These are phyloP conservation scores for Martes martes DNA, from an alignment of 2,113 vertebrate species.

Conservation along the genomic window DNA sequence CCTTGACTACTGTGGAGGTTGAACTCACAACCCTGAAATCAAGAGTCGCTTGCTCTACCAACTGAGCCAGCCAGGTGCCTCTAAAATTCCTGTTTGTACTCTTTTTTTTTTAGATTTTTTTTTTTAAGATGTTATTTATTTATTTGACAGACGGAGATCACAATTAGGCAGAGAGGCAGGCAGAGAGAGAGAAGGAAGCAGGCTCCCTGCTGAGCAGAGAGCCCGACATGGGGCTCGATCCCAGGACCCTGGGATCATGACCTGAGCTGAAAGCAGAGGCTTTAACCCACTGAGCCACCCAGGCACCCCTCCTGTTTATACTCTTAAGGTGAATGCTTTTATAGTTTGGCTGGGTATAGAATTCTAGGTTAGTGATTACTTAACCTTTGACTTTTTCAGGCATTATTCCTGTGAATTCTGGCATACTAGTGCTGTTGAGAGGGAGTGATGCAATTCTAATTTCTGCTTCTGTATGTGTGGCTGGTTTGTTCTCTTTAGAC, in stretches of 20 bases:
- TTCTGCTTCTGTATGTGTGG: not conserved
- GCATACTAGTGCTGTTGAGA: not conserved
- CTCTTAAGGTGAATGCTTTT: not conserved
- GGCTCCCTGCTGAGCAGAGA: too few relatives aligned
- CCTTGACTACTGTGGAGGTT: not conserved
- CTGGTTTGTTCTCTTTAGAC: not conserved
- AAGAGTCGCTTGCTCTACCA: not conserved
- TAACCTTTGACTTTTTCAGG: not conserved
- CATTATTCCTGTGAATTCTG: not conserved
- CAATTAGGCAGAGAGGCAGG: too few relatives aligned
- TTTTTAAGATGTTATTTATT: too few relatives aligned
- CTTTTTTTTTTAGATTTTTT: not conserved
- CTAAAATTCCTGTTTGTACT: not conserved
- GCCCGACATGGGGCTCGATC: too few relatives aligned
- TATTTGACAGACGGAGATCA: too few relatives aligned
- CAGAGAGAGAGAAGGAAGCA: too few relatives aligned
- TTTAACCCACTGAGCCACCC: not conserved
- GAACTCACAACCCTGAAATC: not conserved
- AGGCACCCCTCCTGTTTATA: too few relatives aligned
- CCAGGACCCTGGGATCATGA: too few relatives aligned
- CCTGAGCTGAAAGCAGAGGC: too few relatives aligned
- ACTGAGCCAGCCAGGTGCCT: not conserved
- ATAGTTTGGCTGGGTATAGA: slow-evolving; percentile 9
- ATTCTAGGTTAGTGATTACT: not conserved
- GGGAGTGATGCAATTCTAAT: not conserved